A percentile compares a stretch with the other conserved stretches of the same genome.
These are phyloP conservation scores for Eilema griseolum DNA, from an alignment of 2,888 invertebrate genomes.

Conservation along the genomic window DNA sequence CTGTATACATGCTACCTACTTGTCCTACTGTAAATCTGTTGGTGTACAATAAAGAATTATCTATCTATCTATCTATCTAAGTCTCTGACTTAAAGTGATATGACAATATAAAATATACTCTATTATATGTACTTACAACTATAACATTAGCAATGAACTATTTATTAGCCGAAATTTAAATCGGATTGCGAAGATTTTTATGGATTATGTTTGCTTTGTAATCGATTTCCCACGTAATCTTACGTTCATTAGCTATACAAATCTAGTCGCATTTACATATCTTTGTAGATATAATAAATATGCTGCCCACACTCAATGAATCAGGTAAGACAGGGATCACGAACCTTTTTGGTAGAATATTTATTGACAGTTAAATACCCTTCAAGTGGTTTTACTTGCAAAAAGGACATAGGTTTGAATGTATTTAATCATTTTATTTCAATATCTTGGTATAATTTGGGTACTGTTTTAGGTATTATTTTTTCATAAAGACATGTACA, in stretches of 20 bases:
- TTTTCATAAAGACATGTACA: no score
- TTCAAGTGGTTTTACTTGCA: neutral
- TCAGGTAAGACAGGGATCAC: slow-evolving; percentile 37
- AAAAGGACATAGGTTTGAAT: no score
- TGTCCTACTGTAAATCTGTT: no score
- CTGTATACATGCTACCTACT: no score
- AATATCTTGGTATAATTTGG: no score
- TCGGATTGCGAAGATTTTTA: slow-evolving; percentile 28
- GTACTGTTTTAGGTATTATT: no score
- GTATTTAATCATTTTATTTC: neutral
- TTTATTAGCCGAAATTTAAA: slow-evolving; percentile 1
- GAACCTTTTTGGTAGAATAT: slow-evolving; percentile 14
- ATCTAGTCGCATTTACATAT: slow-evolving; percentile 47
- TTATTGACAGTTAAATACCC: neutral
- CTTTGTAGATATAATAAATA: slow-evolving; percentile 51
- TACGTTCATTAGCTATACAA: slow-evolving; percentile 46
- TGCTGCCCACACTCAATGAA: slow-evolving; percentile 52
- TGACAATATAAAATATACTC: neutral
- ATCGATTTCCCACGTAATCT: slow-evolving; percentile 45
- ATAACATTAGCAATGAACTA: neutral
- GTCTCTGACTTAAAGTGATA: neutral
- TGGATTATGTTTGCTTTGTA: slow-evolving; percentile 28
- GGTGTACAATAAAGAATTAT: no score
- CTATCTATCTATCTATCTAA: no score
- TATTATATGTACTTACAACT: neutral